Evolutionary conservation across 2,797 vertebrate species (phyloP).

Genomic region (Coluber constrictor): DNA sequence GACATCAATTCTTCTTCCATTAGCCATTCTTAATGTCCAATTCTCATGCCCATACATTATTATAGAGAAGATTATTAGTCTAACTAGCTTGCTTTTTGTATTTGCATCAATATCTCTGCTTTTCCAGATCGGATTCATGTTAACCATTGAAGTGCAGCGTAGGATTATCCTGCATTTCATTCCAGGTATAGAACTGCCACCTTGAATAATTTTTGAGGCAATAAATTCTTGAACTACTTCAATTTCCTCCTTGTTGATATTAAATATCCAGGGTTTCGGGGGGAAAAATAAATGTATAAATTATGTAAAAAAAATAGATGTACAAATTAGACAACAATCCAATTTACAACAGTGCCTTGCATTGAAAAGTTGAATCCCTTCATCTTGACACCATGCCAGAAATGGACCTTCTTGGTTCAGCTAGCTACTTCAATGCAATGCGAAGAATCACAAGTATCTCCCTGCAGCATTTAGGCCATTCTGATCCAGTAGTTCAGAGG

Average conservation of each 20-base stretch:
- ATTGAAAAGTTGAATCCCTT: background rate
- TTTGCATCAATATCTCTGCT: background rate
- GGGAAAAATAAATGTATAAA: background rate
- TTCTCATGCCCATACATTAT: background rate
- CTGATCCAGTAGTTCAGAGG: background rate
- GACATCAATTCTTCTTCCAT: background rate
- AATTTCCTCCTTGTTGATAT: background rate
- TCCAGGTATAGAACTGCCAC: background rate
- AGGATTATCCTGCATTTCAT: background rate
- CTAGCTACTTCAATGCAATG: background rate
- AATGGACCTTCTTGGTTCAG: background rate
- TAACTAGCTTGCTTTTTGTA: background rate
- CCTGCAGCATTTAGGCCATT: background rate
- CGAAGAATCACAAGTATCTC: background rate
- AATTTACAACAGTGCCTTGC: background rate
- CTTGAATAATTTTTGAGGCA: background rate
- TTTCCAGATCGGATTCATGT: background rate
- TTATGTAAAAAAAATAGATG: background rate
- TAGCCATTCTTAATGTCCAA: background rate
- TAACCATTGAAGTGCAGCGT: background rate
- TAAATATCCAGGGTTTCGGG: background rate
- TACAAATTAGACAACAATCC: background rate
- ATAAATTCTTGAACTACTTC: background rate
- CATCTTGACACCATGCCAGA: background rate
- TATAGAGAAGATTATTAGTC: background rate